phyloP scores from a whole-genome alignment of 2,113 vertebrate species.

The Semicossyphus pulcher region DNA sequence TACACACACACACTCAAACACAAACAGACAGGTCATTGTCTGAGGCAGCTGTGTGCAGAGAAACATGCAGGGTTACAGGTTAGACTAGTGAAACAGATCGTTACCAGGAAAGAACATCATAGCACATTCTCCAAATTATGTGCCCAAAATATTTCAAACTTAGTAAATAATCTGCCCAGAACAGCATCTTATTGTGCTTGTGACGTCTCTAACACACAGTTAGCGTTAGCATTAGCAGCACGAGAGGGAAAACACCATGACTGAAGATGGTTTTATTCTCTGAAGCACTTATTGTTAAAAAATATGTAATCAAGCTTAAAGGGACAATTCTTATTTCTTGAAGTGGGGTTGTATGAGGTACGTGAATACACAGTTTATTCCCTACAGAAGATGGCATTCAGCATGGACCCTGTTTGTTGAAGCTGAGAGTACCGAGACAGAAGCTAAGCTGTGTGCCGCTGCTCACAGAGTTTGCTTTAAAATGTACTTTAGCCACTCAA shows the following conservation, averaged over 20 bases:
- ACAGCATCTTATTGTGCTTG: conserved; percentile 3
- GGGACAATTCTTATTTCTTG: not conserved
- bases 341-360: not conserved
- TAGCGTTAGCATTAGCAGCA: conserved; percentile 27
- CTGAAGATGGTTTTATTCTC: conserved; percentile 8
- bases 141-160: conserved; percentile 5
- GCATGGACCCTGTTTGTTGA: too few species aligned
- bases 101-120: conserved; percentile 9
- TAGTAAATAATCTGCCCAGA: not conserved
- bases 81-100: conserved; percentile 55
- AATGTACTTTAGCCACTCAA: too few species aligned
- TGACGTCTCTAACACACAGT: not conserved
- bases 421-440: too few species aligned
- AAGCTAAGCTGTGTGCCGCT: not conserved
- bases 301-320: not conserved
- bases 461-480: too few species aligned
- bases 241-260: conserved; percentile 13
- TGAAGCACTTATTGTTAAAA: not conserved
- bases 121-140: conserved; percentile 6
- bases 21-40: conserved; percentile 59
- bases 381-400: too few species aligned
- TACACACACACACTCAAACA: conserved; percentile 46
- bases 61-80: conserved; percentile 78
- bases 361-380: not conserved
- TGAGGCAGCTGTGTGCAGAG: conserved; percentile 60